Evolutionary conservation across 2,113 vertebrate species (phyloP), one percentile per base, ranked within the genome.

Genomic region (Pelobates fuscus): DNA sequence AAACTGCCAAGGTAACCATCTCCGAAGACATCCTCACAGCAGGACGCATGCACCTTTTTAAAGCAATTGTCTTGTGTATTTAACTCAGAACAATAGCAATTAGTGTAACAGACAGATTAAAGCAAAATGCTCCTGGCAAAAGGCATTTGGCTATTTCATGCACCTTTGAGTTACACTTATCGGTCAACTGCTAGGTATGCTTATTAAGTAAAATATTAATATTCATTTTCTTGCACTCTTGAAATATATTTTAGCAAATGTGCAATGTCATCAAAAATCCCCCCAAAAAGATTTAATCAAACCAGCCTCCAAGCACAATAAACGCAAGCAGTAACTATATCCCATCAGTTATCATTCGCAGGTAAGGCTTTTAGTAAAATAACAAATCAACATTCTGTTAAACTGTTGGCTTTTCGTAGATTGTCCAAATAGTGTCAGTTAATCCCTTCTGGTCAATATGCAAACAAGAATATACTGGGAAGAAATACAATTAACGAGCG

Each of bases 31-130:
- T 12, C 12, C 10, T 14, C 41, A 66, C 71, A 74, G 62, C 61
- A 32, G 30, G 71, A n/a, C 30, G n/a, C 11, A 20, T 43, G 55
- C 23, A 43, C 32, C 24, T 55, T 66, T 24, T 62, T 71, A 44
- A n/a, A 27, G 30, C 11, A 27, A 63, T 20, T 12, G 6, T 66
- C 29, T 58, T 57, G 44, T 66, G 29, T 59, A 18, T 65, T 66
- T 32, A 74, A 20, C 37, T 26, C n/a, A 59, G 37, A 58, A 74
- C 71, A 74, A 66, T 66, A 74, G 49, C 8, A 74, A 74, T 66
- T 65, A 66, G 30, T 66, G 11, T 58, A 63, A 24, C 60, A 52
- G 43, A 52, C 15, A 2, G n/a, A 71, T 27, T 30, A 64, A 64
- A 46, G 44, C 12, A 52, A 52, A 58, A 52, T 72, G 59, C 43